Evolutionary conservation across 2,113 vertebrate species (phyloP), one percentile per base, ranked within the genome.

Genomic region (Megaceryle maxima): DNA sequence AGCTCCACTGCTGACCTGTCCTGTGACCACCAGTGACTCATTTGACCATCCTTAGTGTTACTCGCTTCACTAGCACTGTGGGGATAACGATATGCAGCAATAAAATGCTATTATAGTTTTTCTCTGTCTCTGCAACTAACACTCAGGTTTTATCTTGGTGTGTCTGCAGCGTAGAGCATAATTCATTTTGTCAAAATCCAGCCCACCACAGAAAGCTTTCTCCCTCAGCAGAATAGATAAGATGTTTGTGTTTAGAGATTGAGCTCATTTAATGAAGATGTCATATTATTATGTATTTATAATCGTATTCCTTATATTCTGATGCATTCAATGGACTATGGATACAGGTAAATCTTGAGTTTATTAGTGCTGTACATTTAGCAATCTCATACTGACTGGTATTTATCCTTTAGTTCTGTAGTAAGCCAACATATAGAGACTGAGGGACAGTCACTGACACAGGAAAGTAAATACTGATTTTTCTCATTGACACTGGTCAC

Each of bases 131-230:
- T 62, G 55, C n/a, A 18, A 0, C 46, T 31, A 25, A 5, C 6
- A 1, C 11, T 70, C 6, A 14, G 16, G 37, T 41, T 76, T 79
- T 44, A 18, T 37, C 66, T 25, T 10, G 19, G 7, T 16, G 37
- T 22, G 41, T 24, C 77, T 50, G 44, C 28, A 5, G 46, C 2
- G 21, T 10, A 48, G 31, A 48, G 35, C 44, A 11, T 28, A 12
- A 1, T 57, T 68, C 53, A 59, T 79, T 79, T 66, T 86, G 53
- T 63, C 37, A 16, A 79, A 68, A 83, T 57, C 57, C 39, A 48
- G 2, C 16, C 57, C 19, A 1, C 8, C 39, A n/a, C 24, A 7
- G 69, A n/a, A 59, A 16, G 13, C 0, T 0, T 15, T 39, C 7
- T 78, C 57, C 63, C 77, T 60, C 70, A 43, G 64, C 43, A 60